These are phyloP conservation scores for Sinocyclocheilus grahami DNA, from an alignment of 2,113 vertebrate species.

Conservation along the genomic window DNA sequence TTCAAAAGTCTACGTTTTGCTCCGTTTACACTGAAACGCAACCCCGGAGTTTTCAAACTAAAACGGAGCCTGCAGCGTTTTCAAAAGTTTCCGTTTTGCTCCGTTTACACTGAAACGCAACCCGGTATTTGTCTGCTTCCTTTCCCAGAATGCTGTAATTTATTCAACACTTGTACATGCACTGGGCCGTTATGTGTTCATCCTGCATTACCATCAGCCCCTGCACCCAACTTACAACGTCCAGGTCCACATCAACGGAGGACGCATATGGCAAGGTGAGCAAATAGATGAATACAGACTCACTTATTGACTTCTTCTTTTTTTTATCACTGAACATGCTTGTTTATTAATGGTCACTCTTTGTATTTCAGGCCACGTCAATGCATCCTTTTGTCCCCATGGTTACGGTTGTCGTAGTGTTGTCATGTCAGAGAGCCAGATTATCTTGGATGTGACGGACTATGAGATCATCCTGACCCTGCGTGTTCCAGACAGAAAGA, in stretches of 20 bases:
- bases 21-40: too few species aligned
- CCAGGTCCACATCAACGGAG: conserved; percentile 85
- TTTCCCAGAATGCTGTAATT: conserved; percentile 81
- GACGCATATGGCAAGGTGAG: conserved; percentile 93
- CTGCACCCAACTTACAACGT: conserved; percentile 81
- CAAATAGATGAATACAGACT: background rate
- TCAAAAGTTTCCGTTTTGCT: too few species aligned
- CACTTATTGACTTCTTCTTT: background rate
- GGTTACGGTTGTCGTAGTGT: conserved; percentile 88
- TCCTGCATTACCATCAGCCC: conserved; percentile 93
- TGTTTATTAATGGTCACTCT: background rate
- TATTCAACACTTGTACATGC: conserved; percentile 80
- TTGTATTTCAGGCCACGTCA: conserved; percentile 81
- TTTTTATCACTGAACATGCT: too few species aligned
- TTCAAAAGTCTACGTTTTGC: too few species aligned
- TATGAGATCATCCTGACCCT: conserved; percentile 85
- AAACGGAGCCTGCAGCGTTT: too few species aligned
- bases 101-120: too few species aligned
- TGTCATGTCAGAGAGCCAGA: conserved; percentile 85
- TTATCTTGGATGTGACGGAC: conserved; percentile 88
- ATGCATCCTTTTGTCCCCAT: conserved; percentile 90
- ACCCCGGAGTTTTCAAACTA: too few species aligned
- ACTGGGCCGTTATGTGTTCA: conserved; percentile 90
- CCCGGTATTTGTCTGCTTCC: background rate
- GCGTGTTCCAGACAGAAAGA: conserved; percentile 83